A percentile compares a stretch with the other conserved stretches of the same genome.
These are phyloP conservation scores for Lycodopsis pacificus DNA, from an alignment of 2,797 vertebrate species.

Conservation along the genomic window DNA sequence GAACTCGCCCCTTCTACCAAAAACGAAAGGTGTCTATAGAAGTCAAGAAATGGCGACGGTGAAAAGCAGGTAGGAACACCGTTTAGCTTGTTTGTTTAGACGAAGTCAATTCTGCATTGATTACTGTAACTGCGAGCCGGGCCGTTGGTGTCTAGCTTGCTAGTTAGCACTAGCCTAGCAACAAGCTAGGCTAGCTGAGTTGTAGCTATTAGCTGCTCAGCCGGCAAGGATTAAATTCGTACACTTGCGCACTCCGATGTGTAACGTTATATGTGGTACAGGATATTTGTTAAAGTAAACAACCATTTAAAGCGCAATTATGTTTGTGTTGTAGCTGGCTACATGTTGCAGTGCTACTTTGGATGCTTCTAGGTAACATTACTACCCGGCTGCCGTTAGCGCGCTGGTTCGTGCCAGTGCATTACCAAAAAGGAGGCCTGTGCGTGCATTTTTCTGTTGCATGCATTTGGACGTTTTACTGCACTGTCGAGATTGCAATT, in stretches of 20 bases:
- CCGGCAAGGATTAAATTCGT: slow-evolving; percentile 64
- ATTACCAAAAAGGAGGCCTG: slow-evolving; percentile 48
- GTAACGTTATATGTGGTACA: neutral
- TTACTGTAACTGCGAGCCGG: slow-evolving; percentile 59
- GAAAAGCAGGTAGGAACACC: slow-evolving; percentile 84
- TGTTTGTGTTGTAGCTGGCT: neutral
- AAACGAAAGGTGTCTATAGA: slow-evolving; percentile 28
- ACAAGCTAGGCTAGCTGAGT: slow-evolving; percentile 55
- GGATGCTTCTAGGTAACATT: slow-evolving; percentile 24
- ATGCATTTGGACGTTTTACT: slow-evolving; percentile 61
- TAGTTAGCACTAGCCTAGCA: slow-evolving; percentile 40
- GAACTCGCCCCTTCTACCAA: neutral
- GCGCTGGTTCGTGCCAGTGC: slow-evolving; percentile 21
- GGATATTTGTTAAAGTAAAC: neutral
- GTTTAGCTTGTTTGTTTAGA: slow-evolving; percentile 62
- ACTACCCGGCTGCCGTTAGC: slow-evolving; percentile 34
- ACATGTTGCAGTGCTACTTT: slow-evolving; percentile 26
- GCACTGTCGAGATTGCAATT: slow-evolving; percentile 49
- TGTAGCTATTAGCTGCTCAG: slow-evolving; percentile 56
- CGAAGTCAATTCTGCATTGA: slow-evolving; percentile 57
- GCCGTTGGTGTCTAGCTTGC: slow-evolving; percentile 33
- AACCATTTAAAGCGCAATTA: accelerated
- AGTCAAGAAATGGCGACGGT: slow-evolving; percentile 85
- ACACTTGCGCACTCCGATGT: neutral
- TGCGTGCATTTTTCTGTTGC: slow-evolving; percentile 59